Conservation (phyloP, 2,113 vertebrate genomes). For the Hemichromis elongatus region DNA sequence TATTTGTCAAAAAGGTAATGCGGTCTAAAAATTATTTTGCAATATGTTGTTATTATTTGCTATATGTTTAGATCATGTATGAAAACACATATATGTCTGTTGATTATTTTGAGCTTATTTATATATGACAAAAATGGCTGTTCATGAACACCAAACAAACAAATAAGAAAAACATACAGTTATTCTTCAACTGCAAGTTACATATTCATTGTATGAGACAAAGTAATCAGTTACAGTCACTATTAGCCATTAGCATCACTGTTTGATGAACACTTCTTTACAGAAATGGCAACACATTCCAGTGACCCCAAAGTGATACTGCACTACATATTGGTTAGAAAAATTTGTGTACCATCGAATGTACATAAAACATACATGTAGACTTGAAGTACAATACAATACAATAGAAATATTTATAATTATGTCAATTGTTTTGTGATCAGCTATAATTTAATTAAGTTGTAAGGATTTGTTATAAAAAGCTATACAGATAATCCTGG, state of each 20-base stretch:
- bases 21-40: background rate
- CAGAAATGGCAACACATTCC: background rate
- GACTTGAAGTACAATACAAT: no score
- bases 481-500: background rate
- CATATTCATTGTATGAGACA: background rate
- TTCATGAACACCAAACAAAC: background rate
- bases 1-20: background rate
- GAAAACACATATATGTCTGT: background rate
- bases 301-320: background rate
- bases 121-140: background rate
- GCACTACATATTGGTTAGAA: no score
- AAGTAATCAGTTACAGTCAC: background rate
- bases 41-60: no score
- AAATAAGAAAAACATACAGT: background rate
- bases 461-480: background rate
- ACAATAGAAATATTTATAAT: background rate
- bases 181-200: background rate
- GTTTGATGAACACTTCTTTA: background rate
- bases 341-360: background rate
- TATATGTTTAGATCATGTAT: background rate
- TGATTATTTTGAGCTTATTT: background rate
- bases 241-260: background rate
- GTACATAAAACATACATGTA: background rate
- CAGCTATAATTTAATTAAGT: background rate
- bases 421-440: background rate